Evolutionary conservation across 2,888 invertebrate genomes (phyloP).

Genomic region (Cephus pulcher): DNA sequence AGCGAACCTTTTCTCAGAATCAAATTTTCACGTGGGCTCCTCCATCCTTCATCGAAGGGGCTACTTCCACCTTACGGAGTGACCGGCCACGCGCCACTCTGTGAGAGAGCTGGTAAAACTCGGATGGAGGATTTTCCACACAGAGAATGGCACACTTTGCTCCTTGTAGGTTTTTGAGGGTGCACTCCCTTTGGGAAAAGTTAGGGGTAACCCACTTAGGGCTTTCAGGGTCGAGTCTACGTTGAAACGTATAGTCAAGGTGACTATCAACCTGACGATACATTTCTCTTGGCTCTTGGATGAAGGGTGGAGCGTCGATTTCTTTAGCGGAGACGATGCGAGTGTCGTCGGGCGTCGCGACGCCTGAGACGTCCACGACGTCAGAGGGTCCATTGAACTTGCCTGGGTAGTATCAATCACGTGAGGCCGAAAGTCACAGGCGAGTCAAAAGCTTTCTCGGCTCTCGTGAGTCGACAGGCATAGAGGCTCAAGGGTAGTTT

Average conservation of each 20-base stretch:
- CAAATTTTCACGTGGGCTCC: background rate
- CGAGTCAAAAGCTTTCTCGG: constrained; percentile 23
- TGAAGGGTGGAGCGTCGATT: background rate
- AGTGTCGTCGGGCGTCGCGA: background rate
- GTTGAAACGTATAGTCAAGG: background rate
- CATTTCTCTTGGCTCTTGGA: background rate
- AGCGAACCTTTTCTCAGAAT: background rate
- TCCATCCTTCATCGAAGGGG: background rate
- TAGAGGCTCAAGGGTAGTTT: constrained; percentile 15
- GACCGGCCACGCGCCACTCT: background rate
- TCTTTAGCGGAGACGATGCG: background rate
- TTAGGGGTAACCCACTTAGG: constrained; percentile 23
- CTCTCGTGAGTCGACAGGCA: constrained; percentile 8
- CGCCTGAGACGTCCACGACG: background rate
- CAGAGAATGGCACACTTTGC: background rate
- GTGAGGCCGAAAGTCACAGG: constrained; percentile 15
- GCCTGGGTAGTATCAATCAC: constrained; percentile 21
- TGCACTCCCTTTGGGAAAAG: background rate
- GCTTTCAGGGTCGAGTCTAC: constrained; percentile 15
- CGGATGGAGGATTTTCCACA: background rate
- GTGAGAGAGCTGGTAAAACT: background rate
- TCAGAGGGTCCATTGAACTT: constrained; percentile 22
- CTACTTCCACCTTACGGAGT: background rate
- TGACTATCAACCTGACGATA: background rate
- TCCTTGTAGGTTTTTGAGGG: background rate